Percentiles rank a stretch among this genome's conserved stretches.
Conservation (phyloP, 2,888 invertebrate species). For the Catotricha subobsoleta region DNA sequence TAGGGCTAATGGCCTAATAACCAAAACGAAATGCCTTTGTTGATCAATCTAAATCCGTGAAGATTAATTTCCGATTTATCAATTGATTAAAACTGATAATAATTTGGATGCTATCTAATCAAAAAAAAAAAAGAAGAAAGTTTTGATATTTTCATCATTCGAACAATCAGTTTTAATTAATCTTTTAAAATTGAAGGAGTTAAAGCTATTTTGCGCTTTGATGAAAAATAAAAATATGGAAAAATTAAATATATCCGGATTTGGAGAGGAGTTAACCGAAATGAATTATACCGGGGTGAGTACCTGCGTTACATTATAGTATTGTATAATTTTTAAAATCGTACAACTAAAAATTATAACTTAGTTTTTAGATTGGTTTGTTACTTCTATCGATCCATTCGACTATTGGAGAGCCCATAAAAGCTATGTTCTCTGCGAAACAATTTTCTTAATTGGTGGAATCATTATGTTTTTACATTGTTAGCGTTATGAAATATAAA, state of each 20-base stretch:
- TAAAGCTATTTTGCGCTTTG: neutral
- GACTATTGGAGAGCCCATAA: slow-evolving; percentile 46
- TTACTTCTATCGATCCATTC: slow-evolving; percentile 35
- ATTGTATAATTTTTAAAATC: neutral
- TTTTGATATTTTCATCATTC: too few relatives aligned
- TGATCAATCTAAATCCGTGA: neutral
- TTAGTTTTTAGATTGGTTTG: slow-evolving; percentile 43
- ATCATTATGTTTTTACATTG: slow-evolving; percentile 43
- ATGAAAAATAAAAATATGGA: neutral
- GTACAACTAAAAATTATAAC: slow-evolving; percentile 8
- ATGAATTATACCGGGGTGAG: slow-evolving; percentile 2
- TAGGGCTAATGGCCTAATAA: too few relatives aligned
- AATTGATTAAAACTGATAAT: too few relatives aligned
- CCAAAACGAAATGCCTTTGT: neutral
- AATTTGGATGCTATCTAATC: too few relatives aligned
- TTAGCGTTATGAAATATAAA: neutral
- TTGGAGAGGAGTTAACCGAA: slow-evolving; percentile 2
- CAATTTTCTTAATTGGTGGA: slow-evolving; percentile 40
- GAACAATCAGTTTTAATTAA: neutral
- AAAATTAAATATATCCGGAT: slow-evolving; percentile 3
- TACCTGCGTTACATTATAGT: neutral
- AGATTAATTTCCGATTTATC: neutral
- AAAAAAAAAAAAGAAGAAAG: too few relatives aligned
- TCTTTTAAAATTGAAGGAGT: neutral
- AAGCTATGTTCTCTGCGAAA: slow-evolving; percentile 44